These are phyloP conservation scores for Scaptomyza tumidula DNA, from an alignment of 2,888 invertebrate species.

Conservation along the genomic window DNA sequence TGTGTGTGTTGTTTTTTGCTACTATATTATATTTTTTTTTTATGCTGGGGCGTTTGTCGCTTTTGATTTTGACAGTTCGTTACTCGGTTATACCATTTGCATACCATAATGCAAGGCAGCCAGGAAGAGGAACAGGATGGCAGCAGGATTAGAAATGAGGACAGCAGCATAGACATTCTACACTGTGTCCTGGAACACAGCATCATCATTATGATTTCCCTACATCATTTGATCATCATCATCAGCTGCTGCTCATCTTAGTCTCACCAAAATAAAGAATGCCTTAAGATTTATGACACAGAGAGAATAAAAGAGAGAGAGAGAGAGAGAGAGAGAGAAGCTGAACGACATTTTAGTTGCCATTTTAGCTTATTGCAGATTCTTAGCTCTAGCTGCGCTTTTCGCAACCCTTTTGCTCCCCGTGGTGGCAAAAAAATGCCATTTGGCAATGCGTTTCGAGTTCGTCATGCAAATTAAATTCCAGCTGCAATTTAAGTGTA, in stretches of 20 bases:
- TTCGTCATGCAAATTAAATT: constrained; percentile 72
- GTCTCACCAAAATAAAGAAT: constrained; percentile 22
- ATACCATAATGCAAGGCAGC: constrained; percentile 68
- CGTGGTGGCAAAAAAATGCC: constrained; percentile 42
- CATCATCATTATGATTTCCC: constrained; percentile 17
- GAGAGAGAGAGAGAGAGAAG: constrained; percentile 3
- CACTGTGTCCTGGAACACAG: constrained; percentile 21
- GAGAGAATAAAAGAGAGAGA: background rate
- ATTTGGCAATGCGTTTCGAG: constrained; percentile 51
- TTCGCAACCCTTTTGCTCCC: background rate
- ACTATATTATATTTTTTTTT: constrained; percentile 14
- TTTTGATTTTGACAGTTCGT: constrained; percentile 80
- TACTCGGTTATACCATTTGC: constrained; percentile 78
- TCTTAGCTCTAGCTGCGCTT: constrained; percentile 30
- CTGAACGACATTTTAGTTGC: constrained; percentile 55
- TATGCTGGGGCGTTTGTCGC: constrained; percentile 43
- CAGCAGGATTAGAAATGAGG: constrained; percentile 14
- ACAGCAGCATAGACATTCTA: constrained; percentile 15
- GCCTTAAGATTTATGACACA: constrained; percentile 68
- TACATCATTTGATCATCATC: constrained; percentile 10
- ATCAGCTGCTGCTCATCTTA: constrained; percentile 40
- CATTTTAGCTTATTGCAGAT: constrained; percentile 69
- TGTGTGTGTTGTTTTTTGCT: background rate
- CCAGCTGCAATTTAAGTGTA: constrained; percentile 38
- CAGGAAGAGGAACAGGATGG: constrained; percentile 5